Base-by-base conservation (phyloP, 2,888 invertebrate genomes). In the Cheilosia grossa region DNA sequence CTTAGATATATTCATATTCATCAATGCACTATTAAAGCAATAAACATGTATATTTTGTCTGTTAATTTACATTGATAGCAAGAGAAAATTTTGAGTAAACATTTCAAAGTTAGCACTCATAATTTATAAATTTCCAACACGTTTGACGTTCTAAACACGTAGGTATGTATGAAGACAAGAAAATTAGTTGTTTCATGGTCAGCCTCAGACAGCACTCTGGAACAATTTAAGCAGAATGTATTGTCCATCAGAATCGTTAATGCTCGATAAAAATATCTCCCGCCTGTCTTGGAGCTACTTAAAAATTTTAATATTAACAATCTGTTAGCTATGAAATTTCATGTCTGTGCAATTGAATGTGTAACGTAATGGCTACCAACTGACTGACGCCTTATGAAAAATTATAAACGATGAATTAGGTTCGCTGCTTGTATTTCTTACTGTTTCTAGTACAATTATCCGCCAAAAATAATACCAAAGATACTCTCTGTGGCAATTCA, bases 221-320 rank as follows among this genome's bases (percentile, higher is more conserved):
- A 73, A 66, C 44, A 53, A 66, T 66, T 53, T 47, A 66, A 54
- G 51, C 74, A 74, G 63, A 80, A 67, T 67, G 66, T 67, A 74
- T 80, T 80, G 80, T 80, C 80, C 49, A 63, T 63, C 69, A 74
- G 69, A 70, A 51, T 69, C 51, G 63, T 33, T 72, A 58, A 44
- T 79, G 63, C 33, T 69, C 61, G 40, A 56, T 69, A 63, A 75
- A 75, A 75, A 75, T 61, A 81, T 33, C 61, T 10, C 17, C 56
- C 51, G 64, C 51, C 56, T 54, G n/a, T 27, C 37, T 37, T 37
- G 37, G 33, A 58, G 49, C 63, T 70, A 75, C 69, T 75, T 75
- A 70, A 61, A 70, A 40, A 64, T 81, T 64, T 7, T 7, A 81
- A 70, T 75, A 81, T 81, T 70, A 70, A 75, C 75, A 59, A 53